Evolutionary conservation across 1,140 invertebrate genomes (phyloP).

Genomic region (Tyrophagus putrescentiae): DNA sequence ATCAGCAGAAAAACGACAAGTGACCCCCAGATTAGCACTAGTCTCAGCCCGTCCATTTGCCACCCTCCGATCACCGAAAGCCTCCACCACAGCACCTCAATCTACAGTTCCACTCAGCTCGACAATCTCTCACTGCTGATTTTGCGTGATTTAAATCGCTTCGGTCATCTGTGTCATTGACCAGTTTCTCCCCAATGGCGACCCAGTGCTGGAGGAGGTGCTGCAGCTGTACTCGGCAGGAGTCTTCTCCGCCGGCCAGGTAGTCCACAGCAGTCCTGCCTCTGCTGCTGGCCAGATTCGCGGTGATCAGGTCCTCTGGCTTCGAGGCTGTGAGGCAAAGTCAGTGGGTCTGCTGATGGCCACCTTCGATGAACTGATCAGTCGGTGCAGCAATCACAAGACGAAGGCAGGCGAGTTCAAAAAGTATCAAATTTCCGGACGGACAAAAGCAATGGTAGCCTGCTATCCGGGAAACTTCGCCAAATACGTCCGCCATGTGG

Average conservation of each 20-base stretch:
- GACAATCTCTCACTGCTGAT: too few species aligned
- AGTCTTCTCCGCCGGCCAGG: slow-evolving; percentile 64
- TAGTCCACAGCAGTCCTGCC: slow-evolving; percentile 49
- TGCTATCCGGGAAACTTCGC: slow-evolving; percentile 74
- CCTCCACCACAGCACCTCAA: too few species aligned
- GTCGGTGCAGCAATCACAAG: slow-evolving; percentile 48
- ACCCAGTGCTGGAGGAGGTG: slow-evolving; percentile 65
- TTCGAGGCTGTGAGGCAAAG: slow-evolving; percentile 61
- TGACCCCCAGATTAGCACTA: too few species aligned
- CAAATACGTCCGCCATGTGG: slow-evolving; percentile 84
- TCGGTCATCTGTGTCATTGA: slow-evolving; percentile 86
- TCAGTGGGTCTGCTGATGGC: slow-evolving; percentile 69
- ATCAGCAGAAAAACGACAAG: too few species aligned
- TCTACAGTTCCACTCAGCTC: too few species aligned
- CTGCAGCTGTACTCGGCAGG: slow-evolving; percentile 51
- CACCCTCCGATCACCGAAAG: too few species aligned
- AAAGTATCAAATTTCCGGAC: slow-evolving; percentile 64
- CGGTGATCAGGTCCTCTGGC: slow-evolving; percentile 80
- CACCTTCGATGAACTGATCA: slow-evolving; percentile 53
- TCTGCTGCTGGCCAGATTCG: slow-evolving; percentile 28
- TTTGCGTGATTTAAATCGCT: too few species aligned
- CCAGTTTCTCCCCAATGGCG: slow-evolving; percentile 61
- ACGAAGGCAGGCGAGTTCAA: slow-evolving; percentile 63
- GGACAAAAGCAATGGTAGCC: slow-evolving; percentile 91
- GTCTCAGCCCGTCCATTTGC: too few species aligned